phyloP scores from a whole-genome alignment of 2,888 invertebrate species.

The Ophioninae sp. region DNA sequence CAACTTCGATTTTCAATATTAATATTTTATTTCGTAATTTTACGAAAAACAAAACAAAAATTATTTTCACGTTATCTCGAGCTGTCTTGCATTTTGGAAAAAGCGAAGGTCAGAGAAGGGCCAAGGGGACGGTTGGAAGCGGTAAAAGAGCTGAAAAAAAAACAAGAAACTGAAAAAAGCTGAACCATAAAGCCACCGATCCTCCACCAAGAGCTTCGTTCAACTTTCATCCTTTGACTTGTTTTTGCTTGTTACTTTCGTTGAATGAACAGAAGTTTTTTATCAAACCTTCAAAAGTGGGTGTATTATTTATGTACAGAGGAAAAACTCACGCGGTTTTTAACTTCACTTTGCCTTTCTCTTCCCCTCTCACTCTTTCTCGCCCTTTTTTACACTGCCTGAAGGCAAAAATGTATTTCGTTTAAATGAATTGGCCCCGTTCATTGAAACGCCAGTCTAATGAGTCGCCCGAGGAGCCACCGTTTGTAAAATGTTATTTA shows the following conservation, averaged over 20 bases:
- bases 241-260: background rate
- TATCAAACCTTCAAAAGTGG: background rate
- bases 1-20: no score
- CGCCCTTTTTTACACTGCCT: background rate
- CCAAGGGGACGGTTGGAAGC: background rate
- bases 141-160: background rate
- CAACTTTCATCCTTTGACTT: background rate
- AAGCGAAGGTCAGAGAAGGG: background rate
- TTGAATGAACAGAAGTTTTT: background rate
- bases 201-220: background rate
- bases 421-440: conserved; percentile 1
- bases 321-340: background rate
- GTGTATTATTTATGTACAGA: background rate
- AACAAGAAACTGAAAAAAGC: background rate
- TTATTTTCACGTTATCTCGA: conserved; percentile 7
- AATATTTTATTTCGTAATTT: no score
- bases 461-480: background rate
- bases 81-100: background rate
- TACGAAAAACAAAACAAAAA: conserved; percentile 1
- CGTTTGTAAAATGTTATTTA: background rate
- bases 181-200: background rate
- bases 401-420: background rate
- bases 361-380: background rate
- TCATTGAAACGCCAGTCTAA: background rate
- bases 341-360: background rate